Evolutionary conservation across 64 coral and sea anemone genomes (phyloP), one percentile per base, ranked within the genome.

Genomic region (Actinia tenebrosa): DNA sequence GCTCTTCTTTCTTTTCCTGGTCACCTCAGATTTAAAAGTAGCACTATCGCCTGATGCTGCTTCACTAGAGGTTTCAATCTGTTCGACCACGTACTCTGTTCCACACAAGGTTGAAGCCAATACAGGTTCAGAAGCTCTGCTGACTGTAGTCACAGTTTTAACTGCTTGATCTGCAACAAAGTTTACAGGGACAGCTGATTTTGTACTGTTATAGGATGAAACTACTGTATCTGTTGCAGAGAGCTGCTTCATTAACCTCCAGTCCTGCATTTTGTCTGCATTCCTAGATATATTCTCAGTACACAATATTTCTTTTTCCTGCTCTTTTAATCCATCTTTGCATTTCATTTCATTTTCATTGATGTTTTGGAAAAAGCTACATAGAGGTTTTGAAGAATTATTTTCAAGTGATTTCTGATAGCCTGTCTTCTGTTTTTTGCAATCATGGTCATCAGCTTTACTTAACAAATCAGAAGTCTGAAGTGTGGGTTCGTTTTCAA

Each of bases 131-230:
- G 43, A 7, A 81, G 79, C 79, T 50, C 45, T 45, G 50, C 13
- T 53, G 16, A 81, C 79, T 14, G 79, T 45, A 17, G 77, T 81
- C 9, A 85, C 42, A 60, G 30, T 62, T 55, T 19, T 58, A 18
- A 85, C 83, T 45, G 83, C 10, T 42, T 85, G n/a, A 25, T 85
- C 83, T 30, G 83, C 54, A 53, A 85, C 83, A 85, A 85, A 85
- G 56, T 85, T 85, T 2, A 85, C 83, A 37, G 83, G 83, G 27
- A 85, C 5, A 85, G 0, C 50, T 14, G 47, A 50, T 50, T 1
- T 11, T 81, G 79, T 2, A 22, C 16, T 19, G 43, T 81, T 16
- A 75, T 7, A 75, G 1, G 1, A 0, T 0, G 64, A 26, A 20
- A n/a, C 64, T 69, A 20, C 9, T 22, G 22, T n/a, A 3, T 69